Base-by-base conservation (phyloP, 2,888 invertebrate species). In the Stictocephala bisonia region DNA sequence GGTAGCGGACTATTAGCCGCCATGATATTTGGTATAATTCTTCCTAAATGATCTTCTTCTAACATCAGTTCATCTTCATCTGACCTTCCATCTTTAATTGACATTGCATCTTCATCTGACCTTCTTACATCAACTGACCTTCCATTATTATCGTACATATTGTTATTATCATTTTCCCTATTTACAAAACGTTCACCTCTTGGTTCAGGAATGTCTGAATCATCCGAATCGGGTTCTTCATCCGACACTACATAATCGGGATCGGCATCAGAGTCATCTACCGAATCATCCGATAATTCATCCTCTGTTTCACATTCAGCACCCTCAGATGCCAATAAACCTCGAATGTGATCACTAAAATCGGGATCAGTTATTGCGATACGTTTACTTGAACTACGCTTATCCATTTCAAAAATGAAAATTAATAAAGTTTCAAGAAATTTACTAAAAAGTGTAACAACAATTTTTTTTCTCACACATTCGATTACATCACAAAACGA, bases 211-310 rank as follows among this genome's bases (percentile, higher is more conserved):
- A n/a, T n/a, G n/a, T n/a, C n/a, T 56, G 58, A 58, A 58, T 58
- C 58, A 58, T 31, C 29, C 18, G 58, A 58, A 29, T 58, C 58
- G 29, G 58, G 58, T 58, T 58, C 58, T 58, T 58, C 58, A 29
- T 58, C 58, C 6, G 29, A 27, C 26, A 58, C 29, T 11, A 58
- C 31, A 58, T 29, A 58, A 29, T 58, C 58, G 3, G 18, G 58
- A 29, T 58, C 58, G 31, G 58, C 58, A 58, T 58, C 58, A 13
- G 27, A 58, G 58, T 58, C 58, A 58, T 58, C 58, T 58, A 58
- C 58, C 13, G 58, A n/a, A 24, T 26, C 26, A 26, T 56, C 56
- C 3, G 26, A 58, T 29, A 15, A 27, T 58, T 58, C 31, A 18
- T 58, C 58, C 31, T 29, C 29, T 58, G 58, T n/a, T 27, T 58